Evolutionary conservation across 2,797 vertebrate genomes (phyloP).

Genomic region (Acanthis flammea): DNA sequence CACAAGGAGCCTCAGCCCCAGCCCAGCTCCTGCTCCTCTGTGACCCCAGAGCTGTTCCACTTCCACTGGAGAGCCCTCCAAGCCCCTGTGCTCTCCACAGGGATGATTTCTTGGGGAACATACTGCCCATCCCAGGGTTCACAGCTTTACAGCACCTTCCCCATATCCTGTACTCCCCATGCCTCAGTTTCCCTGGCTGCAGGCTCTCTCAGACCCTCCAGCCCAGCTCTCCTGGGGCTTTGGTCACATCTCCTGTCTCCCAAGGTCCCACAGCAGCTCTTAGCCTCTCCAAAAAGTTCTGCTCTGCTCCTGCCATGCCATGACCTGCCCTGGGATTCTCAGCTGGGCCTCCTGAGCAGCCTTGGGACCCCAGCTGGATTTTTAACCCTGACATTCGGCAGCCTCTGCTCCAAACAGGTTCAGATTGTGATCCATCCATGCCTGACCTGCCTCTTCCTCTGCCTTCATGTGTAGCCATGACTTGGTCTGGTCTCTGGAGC

Average conservation of each 20-base stretch:
- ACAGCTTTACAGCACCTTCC: neutral
- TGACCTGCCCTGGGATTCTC: neutral
- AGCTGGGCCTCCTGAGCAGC: neutral
- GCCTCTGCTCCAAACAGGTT: neutral
- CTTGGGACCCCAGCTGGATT: neutral
- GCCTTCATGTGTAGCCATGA: neutral
- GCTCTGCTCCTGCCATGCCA: neutral
- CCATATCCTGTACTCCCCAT: neutral
- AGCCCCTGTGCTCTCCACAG: fast-evolving
- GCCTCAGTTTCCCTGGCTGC: neutral
- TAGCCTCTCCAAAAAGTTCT: neutral
- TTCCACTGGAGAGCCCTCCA: neutral
- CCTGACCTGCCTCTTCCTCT: neutral
- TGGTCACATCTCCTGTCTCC: neutral
- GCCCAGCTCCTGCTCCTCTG: neutral
- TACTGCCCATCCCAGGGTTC: neutral
- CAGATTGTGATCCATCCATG: neutral
- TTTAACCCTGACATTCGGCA: neutral
- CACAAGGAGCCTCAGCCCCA: neutral
- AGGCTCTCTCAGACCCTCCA: neutral
- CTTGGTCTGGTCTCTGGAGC: slow-evolving; percentile 10
- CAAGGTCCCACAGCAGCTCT: neutral
- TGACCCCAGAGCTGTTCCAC: neutral
- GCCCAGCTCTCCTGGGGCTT: neutral
- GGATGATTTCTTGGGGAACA: neutral